Evolutionary conservation across 2,113 vertebrate genomes (phyloP), one percentile per base, ranked within the genome.

Genomic region (Ceyx cyanopectus): DNA sequence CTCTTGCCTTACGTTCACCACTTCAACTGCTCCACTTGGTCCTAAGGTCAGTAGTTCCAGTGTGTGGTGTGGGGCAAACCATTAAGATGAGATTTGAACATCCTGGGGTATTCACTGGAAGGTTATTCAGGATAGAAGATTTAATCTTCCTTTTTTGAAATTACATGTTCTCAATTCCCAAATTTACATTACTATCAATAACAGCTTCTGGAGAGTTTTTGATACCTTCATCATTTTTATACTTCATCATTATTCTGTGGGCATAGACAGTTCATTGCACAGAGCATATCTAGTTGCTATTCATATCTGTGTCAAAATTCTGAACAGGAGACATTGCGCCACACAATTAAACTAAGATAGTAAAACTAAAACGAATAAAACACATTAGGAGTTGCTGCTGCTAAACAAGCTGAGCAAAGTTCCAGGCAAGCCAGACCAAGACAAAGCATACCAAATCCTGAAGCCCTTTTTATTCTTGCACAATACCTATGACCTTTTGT

Each of bases 31-130:
- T 54, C 6, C 21, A 29, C 56, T 46, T 23, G 10, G n/a, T 50
- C 30, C 20, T 20, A 29, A 81, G 40, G 34, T 27, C 24, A 30
- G 30, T 26, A 37, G 14, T 51, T 45, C 84, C 37, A 26, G 15
- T 24, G 17, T 4, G 7, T 3, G 58, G 45, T 12, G 10, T 23
- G 26, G 24, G 22, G 10, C 0, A 0, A 18, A 13, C 7, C 15
- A 13, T 61, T 67, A 78, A 51, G 4, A 11, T 73, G 45, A 79
- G 20, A 32, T 66, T 14, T 48, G 67, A 79, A 23, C 16, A 41
- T 54, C 20, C 54, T 3, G 7, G 79, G 23, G 34, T 66, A 14
- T 2, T 72, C 11, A 14, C 7, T 60, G 20, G 19, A 30, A 84
- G 53, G n/a, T 12, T n/a, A 2, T 60, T 72, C 15, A 30, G 23